Base-by-base conservation (phyloP, 1,140 invertebrate genomes). In the Drosophila tsacasi region DNA sequence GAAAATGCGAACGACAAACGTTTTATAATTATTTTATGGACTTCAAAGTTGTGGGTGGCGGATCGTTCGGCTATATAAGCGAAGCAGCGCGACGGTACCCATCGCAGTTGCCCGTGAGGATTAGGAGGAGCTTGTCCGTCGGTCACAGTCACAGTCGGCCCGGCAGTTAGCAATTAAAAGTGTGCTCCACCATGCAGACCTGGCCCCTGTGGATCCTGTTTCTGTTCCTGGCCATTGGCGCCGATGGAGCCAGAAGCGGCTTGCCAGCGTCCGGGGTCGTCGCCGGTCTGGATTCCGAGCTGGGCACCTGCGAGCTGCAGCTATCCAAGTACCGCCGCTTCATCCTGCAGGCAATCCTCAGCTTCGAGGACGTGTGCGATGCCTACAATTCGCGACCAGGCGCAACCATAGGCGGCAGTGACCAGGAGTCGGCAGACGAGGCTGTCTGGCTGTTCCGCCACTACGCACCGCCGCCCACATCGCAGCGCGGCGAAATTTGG, bases 21-120 rank as follows among this genome's bases (percentile, higher is more conserved):
- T 89, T 91, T 91, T 91, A 89, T 91, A 91, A 91, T 91, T 91
- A 91, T 91, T 91, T 91, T 91, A 91, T 91, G 85, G 83, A 83
- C 89, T 89, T 89, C 85, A 89, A 90, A 89, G 85, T 89, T 76
- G 66, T 65, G 68, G 69, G 58, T 52, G 54, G 65, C 37, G 35
- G 67, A 57, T 59, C 69, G 58, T 12, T 39, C 5, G 32, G 58
- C 67, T 90, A 90, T 90, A 90, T 73, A 90, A 79, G 68, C 59
- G 46, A 40, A 32, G 27, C 49, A 9, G 27, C 47, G 42, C 30
- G 65, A n/a, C 81, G 40, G 35, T 59, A 63, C n/a, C 27, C 60
- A 61, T 50, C 68, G 76, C 84, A 87, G 84, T 87, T 87, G 84
- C 50, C 77, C 67, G 58, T 61, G 39, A 71, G 79, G 79, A 81